These are phyloP conservation scores for Arrhamphus sclerolepis DNA, from an alignment of 2,797 vertebrate genomes.

Conservation along the genomic window DNA sequence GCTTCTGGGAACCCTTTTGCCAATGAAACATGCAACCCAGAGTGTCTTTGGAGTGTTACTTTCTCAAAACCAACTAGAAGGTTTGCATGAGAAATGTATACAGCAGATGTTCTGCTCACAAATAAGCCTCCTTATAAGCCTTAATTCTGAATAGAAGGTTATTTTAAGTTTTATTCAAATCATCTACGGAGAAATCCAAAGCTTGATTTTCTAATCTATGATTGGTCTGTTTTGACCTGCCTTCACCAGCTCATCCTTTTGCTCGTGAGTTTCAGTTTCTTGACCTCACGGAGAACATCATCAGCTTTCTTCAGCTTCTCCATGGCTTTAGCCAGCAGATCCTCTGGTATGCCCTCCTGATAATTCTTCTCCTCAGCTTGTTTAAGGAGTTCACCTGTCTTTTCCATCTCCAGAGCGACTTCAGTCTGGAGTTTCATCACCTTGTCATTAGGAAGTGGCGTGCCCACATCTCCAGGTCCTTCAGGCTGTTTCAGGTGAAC, in stretches of 20 bases:
- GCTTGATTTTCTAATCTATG: not conserved
- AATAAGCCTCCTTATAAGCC: not conserved
- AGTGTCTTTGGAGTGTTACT: not conserved
- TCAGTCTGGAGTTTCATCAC: conserved; percentile 83
- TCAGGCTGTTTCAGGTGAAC: conserved; percentile 7
- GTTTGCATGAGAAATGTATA: not conserved
- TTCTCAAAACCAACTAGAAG: not conserved
- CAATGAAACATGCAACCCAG: too few species aligned
- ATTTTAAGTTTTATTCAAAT: not conserved
- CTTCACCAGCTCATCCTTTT: conserved; percentile 78
- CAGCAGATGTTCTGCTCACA: not conserved
- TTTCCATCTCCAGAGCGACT: conserved; percentile 84
- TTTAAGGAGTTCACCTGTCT: conserved; percentile 84
- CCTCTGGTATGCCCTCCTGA: conserved; percentile 67
- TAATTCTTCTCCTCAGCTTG: conserved; percentile 12
- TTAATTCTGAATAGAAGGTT: not conserved
- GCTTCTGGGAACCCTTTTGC: too few species aligned
- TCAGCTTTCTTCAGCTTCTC: conserved; percentile 90
- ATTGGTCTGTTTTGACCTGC: conserved; percentile 1
- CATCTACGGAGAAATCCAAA: too few species aligned
- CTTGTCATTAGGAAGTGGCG: conserved; percentile 35
- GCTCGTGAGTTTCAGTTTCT: conserved; percentile 69
- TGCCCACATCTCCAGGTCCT: conserved; percentile 1
- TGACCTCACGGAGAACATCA: conserved; percentile 87
- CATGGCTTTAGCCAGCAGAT: conserved; percentile 86